Evolutionary conservation across 2,797 vertebrate genomes (phyloP).

Genomic region (Limnodromus scolopaceus): DNA sequence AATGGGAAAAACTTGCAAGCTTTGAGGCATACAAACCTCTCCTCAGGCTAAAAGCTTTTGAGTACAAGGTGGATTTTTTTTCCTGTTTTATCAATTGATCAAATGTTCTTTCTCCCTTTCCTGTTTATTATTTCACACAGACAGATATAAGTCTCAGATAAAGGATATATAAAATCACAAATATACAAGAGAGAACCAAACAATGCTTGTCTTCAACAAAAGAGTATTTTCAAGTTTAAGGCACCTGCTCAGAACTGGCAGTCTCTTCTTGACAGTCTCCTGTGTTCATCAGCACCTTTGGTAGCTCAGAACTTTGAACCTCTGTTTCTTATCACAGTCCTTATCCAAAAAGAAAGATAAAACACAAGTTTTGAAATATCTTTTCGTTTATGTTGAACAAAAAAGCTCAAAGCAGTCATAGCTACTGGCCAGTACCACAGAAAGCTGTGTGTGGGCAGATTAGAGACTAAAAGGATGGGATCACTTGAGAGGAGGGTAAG

Average conservation of each 20-base stretch:
- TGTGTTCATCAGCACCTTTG: constrained; percentile 40
- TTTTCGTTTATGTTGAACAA: constrained; percentile 12
- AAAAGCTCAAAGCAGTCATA: constrained; percentile 33
- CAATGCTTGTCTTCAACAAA: background rate
- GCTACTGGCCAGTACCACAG: constrained; percentile 14
- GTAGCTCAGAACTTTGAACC: constrained; percentile 56
- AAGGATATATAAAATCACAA: constrained; percentile 14
- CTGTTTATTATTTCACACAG: constrained; percentile 28
- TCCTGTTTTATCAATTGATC: background rate
- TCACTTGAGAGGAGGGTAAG: constrained; percentile 28
- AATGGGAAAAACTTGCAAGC: background rate
- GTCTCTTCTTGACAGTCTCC: constrained; percentile 5
- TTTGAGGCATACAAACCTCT: background rate
- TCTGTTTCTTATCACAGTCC: background rate
- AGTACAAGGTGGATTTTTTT: background rate
- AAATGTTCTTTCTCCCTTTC: constrained; percentile 11
- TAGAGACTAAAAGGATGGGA: constrained; percentile 5
- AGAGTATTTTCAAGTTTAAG: constrained; percentile 4
- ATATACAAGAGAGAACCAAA: constrained; percentile 1
- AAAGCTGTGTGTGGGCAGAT: constrained; percentile 63
- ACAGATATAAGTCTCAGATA: background rate
- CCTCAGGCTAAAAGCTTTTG: constrained; percentile 16
- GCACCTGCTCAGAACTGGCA: constrained; percentile 39
- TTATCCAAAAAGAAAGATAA: constrained; percentile 54
- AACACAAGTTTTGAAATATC: constrained; percentile 53